Evolutionary conservation across 2,888 invertebrate genomes (phyloP).

Genomic region (Cynaeus angustus): DNA sequence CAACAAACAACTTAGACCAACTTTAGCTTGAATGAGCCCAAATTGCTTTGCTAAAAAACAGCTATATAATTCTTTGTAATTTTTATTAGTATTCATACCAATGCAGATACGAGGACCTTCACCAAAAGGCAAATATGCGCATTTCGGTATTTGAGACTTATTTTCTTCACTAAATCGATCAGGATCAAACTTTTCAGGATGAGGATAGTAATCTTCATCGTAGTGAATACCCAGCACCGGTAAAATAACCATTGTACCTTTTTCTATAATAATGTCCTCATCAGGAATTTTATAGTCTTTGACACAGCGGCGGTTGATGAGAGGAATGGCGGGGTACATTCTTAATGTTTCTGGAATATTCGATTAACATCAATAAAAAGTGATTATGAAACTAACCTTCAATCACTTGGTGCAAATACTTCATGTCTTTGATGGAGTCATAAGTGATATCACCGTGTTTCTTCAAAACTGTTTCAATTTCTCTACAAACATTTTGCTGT

Average conservation of each 20-base stretch:
- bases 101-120: background rate
- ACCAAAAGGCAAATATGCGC: background rate
- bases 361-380: background rate
- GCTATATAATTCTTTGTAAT: too few species aligned
- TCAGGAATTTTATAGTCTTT: constrained; percentile 61
- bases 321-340: constrained; percentile 62
- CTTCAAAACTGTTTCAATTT: constrained; percentile 22
- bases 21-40: too few species aligned
- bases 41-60: too few species aligned
- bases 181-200: background rate
- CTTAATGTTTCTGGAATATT: constrained; percentile 63
- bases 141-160: background rate
- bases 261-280: constrained; percentile 61
- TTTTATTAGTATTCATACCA: too few species aligned
- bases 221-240: constrained; percentile 54
- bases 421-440: constrained; percentile 49
- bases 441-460: constrained; percentile 46
- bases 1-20: too few species aligned
- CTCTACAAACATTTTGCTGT: constrained; percentile 45
- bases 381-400: constrained; percentile 11
- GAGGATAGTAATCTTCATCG: constrained; percentile 41
- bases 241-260: constrained; percentile 62
- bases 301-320: constrained; percentile 53
- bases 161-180: background rate
- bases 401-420: constrained; percentile 46